Percentiles rank a stretch among this genome's conserved stretches.
Conservation (phyloP, 2,888 invertebrate species). For the Epiblema foenella region DNA sequence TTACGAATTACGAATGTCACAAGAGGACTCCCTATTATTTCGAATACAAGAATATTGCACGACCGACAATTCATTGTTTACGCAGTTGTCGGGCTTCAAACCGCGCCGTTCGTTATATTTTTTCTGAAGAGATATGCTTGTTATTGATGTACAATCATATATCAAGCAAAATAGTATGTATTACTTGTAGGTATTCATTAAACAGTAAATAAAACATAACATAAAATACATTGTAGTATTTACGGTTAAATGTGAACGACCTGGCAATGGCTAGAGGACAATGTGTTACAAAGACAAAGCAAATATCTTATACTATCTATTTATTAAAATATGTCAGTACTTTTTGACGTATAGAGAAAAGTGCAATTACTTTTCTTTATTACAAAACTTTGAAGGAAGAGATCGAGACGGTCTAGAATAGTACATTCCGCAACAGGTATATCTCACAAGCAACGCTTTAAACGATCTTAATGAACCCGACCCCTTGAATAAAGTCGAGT, state of each 20-base stretch:
- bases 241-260: slow-evolving; percentile 31
- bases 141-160: not conserved
- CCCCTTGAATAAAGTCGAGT: not conserved
- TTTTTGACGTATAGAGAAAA: not conserved
- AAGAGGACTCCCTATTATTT: too few species aligned
- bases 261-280: slow-evolving; percentile 27
- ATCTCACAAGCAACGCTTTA: not conserved
- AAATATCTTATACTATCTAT: slow-evolving; percentile 35
- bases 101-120: too few species aligned
- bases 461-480: not conserved
- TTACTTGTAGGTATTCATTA: not conserved
- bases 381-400: not conserved
- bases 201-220: slow-evolving; percentile 10
- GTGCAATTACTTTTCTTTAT: not conserved
- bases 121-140: too few species aligned
- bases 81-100: too few species aligned
- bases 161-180: not conserved
- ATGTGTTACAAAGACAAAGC: slow-evolving; percentile 27
- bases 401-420: not conserved
- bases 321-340: slow-evolving; percentile 13
- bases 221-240: slow-evolving; percentile 21
- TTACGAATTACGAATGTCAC: too few species aligned
- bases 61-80: too few species aligned
- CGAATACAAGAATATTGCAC: too few species aligned
- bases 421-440: slow-evolving; percentile 1